These are phyloP conservation scores for Microtus pennsylvanicus DNA, from an alignment of 2,113 vertebrate genomes.

Conservation along the genomic window DNA sequence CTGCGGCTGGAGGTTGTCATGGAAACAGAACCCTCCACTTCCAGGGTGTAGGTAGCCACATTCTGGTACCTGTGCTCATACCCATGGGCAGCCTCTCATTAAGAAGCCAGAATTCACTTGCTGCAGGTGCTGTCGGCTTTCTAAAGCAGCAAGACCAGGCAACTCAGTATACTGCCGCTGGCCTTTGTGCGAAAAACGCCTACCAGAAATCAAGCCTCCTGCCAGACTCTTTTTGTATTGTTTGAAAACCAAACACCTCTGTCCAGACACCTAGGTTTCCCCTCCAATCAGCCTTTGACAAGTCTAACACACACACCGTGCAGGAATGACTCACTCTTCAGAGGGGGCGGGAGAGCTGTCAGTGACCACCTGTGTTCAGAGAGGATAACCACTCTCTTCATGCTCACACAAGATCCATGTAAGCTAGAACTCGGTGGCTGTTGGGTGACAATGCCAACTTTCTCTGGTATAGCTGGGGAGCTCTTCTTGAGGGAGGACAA, in stretches of 20 bases:
- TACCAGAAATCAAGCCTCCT: neutral
- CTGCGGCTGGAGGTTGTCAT: neutral
- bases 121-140: neutral
- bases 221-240: neutral
- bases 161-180: fast-evolving
- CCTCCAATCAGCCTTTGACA: neutral
- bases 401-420: neutral
- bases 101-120: neutral
- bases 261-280: neutral
- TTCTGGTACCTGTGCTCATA: neutral
- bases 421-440: too few species aligned
- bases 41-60: neutral
- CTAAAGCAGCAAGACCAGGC: neutral
- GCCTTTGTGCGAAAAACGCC: neutral
- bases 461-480: neutral
- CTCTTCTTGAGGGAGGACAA: neutral
- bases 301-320: neutral
- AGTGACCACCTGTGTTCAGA: neutral
- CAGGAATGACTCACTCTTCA: neutral
- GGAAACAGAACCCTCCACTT: neutral
- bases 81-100: neutral
- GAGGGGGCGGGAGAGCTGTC: neutral
- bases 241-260: neutral
- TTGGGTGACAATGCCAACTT: neutral
- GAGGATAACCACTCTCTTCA: neutral